A percentile compares a stretch with the other conserved stretches of the same genome.
Evolutionary conservation across 2,888 invertebrate genomes (phyloP).

Genomic region (Spilarctia lutea): DNA sequence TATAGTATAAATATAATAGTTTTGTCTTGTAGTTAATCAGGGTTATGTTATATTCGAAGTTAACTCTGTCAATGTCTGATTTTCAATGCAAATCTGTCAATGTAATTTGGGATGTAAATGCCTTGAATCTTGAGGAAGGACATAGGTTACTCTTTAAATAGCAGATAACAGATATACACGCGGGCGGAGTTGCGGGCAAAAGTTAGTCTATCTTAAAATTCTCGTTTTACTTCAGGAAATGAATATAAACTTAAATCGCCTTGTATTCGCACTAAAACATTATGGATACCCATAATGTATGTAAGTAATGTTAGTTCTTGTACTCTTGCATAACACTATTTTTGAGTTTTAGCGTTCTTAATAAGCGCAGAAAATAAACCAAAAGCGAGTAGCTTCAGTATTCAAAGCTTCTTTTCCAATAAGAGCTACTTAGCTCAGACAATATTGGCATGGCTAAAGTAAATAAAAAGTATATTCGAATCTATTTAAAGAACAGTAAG

Average conservation of each 20-base stretch:
- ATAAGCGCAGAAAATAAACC: slow-evolving; percentile 38
- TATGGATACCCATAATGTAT: neutral
- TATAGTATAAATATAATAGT: neutral
- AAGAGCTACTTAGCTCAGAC: slow-evolving; percentile 59
- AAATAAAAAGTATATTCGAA: neutral
- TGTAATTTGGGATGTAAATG: no score
- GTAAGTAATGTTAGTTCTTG: neutral
- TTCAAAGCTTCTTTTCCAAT: slow-evolving; percentile 59
- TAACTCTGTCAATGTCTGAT: no score
- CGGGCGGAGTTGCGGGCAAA: no score
- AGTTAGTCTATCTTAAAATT: no score
- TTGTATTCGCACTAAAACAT: neutral
- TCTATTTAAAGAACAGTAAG: neutral
- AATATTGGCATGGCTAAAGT: slow-evolving; percentile 60
- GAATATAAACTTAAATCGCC: no score
- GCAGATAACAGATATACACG: no score
- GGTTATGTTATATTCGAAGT: no score
- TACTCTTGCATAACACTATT: no score
- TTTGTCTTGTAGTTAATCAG: neutral
- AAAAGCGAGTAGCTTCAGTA: slow-evolving; percentile 38
- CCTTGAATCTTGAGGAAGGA: no score
- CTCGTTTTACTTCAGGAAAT: no score
- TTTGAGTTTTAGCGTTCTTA: neutral
- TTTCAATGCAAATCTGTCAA: no score
- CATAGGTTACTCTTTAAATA: no score